phyloP scores from a whole-genome alignment of 1,140 invertebrate genomes.

The Bemisia tabaci region DNA sequence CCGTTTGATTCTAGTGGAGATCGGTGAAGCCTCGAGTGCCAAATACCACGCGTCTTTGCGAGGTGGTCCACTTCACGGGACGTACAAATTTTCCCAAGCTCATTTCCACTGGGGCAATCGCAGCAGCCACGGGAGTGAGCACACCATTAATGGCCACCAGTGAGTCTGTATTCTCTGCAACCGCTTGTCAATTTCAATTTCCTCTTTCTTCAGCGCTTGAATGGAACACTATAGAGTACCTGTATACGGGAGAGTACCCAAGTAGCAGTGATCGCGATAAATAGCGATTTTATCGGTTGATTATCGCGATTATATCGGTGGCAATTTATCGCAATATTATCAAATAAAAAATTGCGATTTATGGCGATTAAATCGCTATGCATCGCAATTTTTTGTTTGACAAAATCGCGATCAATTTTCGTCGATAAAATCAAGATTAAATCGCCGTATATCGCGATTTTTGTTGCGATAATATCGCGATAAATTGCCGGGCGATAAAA shows the following conservation, averaged over 20 bases:
- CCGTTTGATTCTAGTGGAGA: background rate
- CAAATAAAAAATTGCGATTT: too few species aligned
- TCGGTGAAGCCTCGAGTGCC: background rate
- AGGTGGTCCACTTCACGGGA: constrained; percentile 43
- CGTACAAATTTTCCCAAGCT: constrained; percentile 53
- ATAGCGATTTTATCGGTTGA: background rate
- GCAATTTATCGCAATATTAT: background rate
- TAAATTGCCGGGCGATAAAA: too few species aligned
- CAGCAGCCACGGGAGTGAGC: constrained; percentile 51
- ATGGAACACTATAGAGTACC: too few species aligned
- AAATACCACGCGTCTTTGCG: constrained; percentile 33
- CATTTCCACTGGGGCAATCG: constrained; percentile 69
- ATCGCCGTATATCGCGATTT: too few species aligned
- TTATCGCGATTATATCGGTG: background rate
- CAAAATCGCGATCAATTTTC: too few species aligned
- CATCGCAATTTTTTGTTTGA: too few species aligned
- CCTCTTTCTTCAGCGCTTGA: background rate
- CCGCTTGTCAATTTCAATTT: background rate
- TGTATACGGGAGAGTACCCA: too few species aligned
- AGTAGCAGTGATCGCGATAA: too few species aligned
- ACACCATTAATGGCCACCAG: constrained; percentile 37
- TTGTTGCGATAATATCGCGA: too few species aligned
- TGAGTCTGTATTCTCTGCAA: background rate
- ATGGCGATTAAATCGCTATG: too few species aligned
- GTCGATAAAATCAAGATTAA: too few species aligned